Base-by-base conservation (phyloP, 1,140 invertebrate genomes). In the Orchestia grillus region DNA sequence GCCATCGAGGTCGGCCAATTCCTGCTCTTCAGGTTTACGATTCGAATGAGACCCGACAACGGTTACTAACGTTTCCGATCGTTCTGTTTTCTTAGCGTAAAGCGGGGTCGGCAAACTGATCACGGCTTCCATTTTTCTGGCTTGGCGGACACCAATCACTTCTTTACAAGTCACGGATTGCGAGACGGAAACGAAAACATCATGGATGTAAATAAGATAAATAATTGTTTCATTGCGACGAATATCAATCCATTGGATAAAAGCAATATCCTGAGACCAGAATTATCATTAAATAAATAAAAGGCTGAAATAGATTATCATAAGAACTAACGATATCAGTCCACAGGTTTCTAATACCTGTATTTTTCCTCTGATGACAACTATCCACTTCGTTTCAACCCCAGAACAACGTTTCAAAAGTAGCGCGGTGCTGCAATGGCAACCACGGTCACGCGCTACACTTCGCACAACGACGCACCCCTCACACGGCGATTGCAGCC, bases 51-150 rank as follows among this genome's bases (percentile, higher is more conserved):
- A n/a, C 8, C 92, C 92, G 43, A 94, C 43, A 11, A 94, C 92
- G 1, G 43, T 40, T 16, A 94, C 92, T 45, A 94, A 44, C 11
- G 92, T 45, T 94, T 94, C 92, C 0, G 92, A 45, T 6, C 92
- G 92, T 44, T 94, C 92, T 45, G 92, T 44, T 94, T 94, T 94
- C 23, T 44, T 45, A 19, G 23, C 92, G 44, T 94, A 94, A 6
- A 47, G 92, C 6, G 92, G 44, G 3, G 44, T 45, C 3, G 92
- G 92, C 36, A 94, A 94, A 45, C 44, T 44, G 15, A 94, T 94
- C 6, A 94, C 92, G 11, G 92, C 41, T n/a, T 94, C 92, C 92
- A 94, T 94, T 11, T 45, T 53, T 19, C 47, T 53, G 47, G 47
- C 19, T 53, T 45, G 11, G 88, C 41, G 42, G 4, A 90, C 42